A percentile compares a stretch with the other conserved stretches of the same genome.
Evolutionary conservation across 2,797 vertebrate species (phyloP).

Genomic region (Gastrophryne carolinensis): DNA sequence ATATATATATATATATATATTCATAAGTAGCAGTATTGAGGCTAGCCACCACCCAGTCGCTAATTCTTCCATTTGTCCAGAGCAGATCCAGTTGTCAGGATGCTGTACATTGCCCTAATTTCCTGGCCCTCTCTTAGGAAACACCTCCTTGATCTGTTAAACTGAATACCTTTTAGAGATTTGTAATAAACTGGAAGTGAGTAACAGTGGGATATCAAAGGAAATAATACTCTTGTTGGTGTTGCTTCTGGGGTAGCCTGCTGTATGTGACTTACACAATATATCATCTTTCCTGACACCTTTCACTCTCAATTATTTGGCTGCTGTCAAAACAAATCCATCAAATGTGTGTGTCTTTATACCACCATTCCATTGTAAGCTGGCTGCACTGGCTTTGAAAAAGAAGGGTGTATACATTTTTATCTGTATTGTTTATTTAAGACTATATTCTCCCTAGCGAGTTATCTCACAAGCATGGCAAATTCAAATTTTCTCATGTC

Average conservation of each 20-base stretch:
- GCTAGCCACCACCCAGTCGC: not conserved
- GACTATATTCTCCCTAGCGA: conserved; percentile 76
- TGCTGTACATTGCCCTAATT: conserved; percentile 60
- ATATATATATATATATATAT: too few species aligned
- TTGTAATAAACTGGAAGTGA: conserved; percentile 86
- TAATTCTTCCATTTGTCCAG: conserved; percentile 36
- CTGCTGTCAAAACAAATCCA: conserved; percentile 99
- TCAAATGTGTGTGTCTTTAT: conserved; percentile 94
- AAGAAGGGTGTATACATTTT: conserved; percentile 87
- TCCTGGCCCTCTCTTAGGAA: conserved; percentile 66
- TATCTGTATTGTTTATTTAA: conserved; percentile 97
- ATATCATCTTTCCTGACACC: conserved; percentile 91
- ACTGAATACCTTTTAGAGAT: conserved; percentile 76
- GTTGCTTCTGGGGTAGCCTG: conserved; percentile 85
- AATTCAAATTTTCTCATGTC: conserved; percentile 87
- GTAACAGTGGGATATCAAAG: conserved; percentile 80
- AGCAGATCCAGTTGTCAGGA: conserved; percentile 56
- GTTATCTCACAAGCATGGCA: conserved; percentile 79
- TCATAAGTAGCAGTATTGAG: too few species aligned
- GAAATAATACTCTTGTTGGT: conserved; percentile 78
- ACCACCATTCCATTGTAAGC: conserved; percentile 85
- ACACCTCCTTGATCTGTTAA: conserved; percentile 61
- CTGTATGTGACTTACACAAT: conserved; percentile 80
- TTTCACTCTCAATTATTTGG: conserved; percentile 99
- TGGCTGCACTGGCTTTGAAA: conserved; percentile 94